phyloP scores from a whole-genome alignment of 2,888 invertebrate genomes.

The Timema podura region DNA sequence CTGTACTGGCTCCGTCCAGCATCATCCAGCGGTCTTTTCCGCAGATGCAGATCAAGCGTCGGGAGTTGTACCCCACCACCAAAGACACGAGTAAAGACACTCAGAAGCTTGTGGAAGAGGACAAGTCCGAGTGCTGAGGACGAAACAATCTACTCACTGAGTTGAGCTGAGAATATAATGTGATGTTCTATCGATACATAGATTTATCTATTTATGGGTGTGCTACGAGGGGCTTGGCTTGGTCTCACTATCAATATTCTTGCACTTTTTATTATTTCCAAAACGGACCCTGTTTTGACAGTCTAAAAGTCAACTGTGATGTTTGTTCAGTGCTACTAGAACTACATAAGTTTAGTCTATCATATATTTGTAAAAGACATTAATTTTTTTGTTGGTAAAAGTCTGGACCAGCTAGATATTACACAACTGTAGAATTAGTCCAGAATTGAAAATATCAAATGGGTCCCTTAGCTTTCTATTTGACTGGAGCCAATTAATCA shows the following conservation, averaged over 20 bases:
- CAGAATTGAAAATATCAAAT: no score
- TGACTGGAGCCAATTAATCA: no score
- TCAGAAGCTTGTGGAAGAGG: conserved; percentile 84
- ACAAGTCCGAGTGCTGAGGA: conserved; percentile 56
- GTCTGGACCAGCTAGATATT: not conserved
- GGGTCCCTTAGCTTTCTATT: no score
- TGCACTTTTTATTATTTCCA: conserved; percentile 6
- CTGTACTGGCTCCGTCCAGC: conserved; percentile 75
- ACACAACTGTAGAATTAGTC: no score
- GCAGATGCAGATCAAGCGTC: conserved; percentile 67
- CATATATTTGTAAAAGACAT: not conserved
- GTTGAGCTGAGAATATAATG: conserved; percentile 8
- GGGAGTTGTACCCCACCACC: conserved; percentile 74
- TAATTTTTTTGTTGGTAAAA: not conserved
- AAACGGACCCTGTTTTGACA: not conserved
- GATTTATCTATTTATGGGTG: conserved; percentile 7
- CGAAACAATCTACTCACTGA: not conserved
- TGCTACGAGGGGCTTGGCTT: not conserved
- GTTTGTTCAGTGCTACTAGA: no score
- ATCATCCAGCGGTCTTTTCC: conserved; percentile 74
- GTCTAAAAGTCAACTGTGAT: no score
- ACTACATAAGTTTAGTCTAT: not conserved
- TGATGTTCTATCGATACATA: conserved; percentile 1
- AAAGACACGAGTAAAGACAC: conserved; percentile 89
- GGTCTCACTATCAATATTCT: not conserved